These are phyloP conservation scores for Sphaeramia orbicularis DNA, from an alignment of 2,797 vertebrate species.

Conservation along the genomic window DNA sequence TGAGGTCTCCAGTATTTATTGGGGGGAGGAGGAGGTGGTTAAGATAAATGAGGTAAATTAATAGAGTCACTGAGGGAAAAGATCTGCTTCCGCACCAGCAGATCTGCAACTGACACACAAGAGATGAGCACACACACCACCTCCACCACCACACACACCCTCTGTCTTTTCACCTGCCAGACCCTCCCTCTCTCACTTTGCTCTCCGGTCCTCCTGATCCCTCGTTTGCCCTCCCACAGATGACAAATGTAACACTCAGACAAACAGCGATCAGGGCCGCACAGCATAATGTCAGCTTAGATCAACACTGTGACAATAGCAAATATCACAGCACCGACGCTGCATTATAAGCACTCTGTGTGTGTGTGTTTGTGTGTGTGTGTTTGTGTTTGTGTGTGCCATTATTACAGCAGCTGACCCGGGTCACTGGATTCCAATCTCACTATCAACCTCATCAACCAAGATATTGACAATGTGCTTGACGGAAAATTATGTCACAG, in stretches of 20 bases:
- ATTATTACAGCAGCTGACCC: conserved; percentile 69
- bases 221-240: conserved; percentile 73
- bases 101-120: conserved; percentile 84
- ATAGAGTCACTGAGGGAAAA: conserved; percentile 93
- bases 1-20: conserved; percentile 90
- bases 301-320: conserved; percentile 80
- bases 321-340: conserved; percentile 79
- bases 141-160: conserved; percentile 26
- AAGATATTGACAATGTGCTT: conserved; percentile 85
- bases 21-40: conserved; percentile 82
- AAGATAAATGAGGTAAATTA: conserved; percentile 98
- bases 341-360: conserved; percentile 59
- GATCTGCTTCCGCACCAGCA: conserved; percentile 87
- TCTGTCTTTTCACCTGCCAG: conserved; percentile 49
- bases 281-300: conserved; percentile 81
- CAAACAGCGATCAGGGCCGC: conserved; percentile 78
- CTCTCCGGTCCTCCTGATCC: conserved; percentile 66
- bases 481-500: conserved; percentile 85
- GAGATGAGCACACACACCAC: conserved; percentile 67
- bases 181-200: conserved; percentile 42
- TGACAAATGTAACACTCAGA: conserved; percentile 82
- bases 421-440: conserved; percentile 83
- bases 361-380: conserved; percentile 1
- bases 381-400: conserved; percentile 30
- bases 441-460: conserved; percentile 83